These are phyloP conservation scores for Acanthacorydalis orientalis DNA, from an alignment of 2,888 invertebrate species.

Conservation along the genomic window DNA sequence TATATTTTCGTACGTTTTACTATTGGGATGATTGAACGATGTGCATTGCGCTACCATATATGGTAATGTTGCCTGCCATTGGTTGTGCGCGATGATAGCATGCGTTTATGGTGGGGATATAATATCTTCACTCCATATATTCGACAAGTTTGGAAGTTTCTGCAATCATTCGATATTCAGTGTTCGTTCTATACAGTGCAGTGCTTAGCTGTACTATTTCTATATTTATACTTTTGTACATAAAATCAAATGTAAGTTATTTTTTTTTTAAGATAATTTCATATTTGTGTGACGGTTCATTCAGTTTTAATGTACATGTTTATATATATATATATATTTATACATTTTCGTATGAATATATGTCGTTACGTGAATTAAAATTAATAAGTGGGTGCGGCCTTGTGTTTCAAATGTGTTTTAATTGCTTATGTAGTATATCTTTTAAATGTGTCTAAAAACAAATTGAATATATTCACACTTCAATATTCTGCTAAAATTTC, in stretches of 20 bases:
- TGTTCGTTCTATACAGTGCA: not conserved
- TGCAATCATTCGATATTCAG: constrained; percentile 4
- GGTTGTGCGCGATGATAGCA: constrained; percentile 21
- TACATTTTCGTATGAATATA: not conserved
- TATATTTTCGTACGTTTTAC: not conserved
- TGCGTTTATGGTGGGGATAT: not conserved
- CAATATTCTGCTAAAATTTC: too few species aligned
- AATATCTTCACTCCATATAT: constrained; percentile 4
- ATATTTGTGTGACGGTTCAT: not conserved
- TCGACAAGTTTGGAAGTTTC: constrained; percentile 2
- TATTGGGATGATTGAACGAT: not conserved
- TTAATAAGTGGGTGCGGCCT: not conserved
- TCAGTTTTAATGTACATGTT: not conserved
- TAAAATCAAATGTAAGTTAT: not conserved
- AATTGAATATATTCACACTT: too few species aligned
- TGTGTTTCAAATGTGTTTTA: not conserved
- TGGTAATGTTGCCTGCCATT: constrained; percentile 59
- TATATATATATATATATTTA: not conserved
- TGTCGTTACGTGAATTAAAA: not conserved
- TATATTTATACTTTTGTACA: not conserved
- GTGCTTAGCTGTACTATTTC: constrained; percentile 1
- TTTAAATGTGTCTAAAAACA: not conserved
- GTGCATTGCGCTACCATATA: constrained; percentile 57
- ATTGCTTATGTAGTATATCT: not conserved
- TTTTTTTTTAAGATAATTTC: not conserved